Base-by-base conservation (phyloP, 2,797 vertebrate genomes). In the Phyllotis vaccarum region DNA sequence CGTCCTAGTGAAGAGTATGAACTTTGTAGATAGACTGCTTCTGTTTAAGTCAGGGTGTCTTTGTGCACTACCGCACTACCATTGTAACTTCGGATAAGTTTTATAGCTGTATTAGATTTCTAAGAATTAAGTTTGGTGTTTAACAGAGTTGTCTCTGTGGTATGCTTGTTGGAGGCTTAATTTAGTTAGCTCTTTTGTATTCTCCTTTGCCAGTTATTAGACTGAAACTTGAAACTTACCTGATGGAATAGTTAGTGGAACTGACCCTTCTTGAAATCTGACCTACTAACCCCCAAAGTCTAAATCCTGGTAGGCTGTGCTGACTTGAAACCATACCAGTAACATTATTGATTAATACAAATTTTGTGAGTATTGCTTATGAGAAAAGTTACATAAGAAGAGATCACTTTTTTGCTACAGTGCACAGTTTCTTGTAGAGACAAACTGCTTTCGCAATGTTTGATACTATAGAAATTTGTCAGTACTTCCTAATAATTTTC, bases 1-100 rank as follows among this genome's bases (percentile, higher is more conserved):
- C 34, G 43, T 56, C 52, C 60, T 87, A 86, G 19, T 86, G 81
- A 90, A 90, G 74, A 92, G 93, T 37, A 31, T 89, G 24, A 13
- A 56, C n/a, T 49, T 3, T 95, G 68, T 86, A 70, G 52, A 74
- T 8, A 89, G 56, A 56, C 37, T 70, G 46, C 37, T 6, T 78
- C 34, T 72, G 82, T 88, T 95, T 91, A 93, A 79, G 68, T 91
- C 9, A 43, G 34, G 12, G 0, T 31, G 91, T 86, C 6, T 83
- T 7, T 13, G 1, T 66, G 60, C 46, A 22, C 83, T 89, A 78
- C 1, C 60, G 60, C 46, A 22, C 83, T 89, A 78, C 13, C 46
- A 24, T 24, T 75, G 43, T 76, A 86, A 58, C 31, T 19, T 58
- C 37, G n/a, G 34, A 5, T 43, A 82, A 72, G 4, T 91, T 91